A percentile compares a stretch with the other conserved stretches of the same genome.
phyloP scores from a whole-genome alignment of 2,888 invertebrate species.

The Campoplex nolae region DNA sequence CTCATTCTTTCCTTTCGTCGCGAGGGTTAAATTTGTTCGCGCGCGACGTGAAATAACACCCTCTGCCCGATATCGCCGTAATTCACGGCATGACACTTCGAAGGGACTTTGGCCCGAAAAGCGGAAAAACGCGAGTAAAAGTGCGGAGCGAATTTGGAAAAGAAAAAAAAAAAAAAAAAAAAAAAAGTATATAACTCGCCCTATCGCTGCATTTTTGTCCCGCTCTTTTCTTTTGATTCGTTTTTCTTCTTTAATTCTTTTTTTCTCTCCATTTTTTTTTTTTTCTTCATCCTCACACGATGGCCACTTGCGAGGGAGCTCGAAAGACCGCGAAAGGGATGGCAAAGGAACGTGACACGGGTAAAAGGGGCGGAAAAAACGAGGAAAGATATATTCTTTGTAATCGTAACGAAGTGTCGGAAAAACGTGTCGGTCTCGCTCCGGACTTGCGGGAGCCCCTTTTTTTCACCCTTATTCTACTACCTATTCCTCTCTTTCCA shows the following conservation, averaged over 20 bases:
- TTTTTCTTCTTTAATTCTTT: slow-evolving; percentile 39
- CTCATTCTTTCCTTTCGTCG: slow-evolving; percentile 11
- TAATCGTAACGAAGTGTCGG: slow-evolving; percentile 67
- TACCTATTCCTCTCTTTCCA: neutral
- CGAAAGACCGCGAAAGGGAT: slow-evolving; percentile 13
- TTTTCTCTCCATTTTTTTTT: slow-evolving; percentile 12
- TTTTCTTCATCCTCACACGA: slow-evolving; percentile 27
- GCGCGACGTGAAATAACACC: slow-evolving; percentile 77
- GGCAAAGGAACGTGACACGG: slow-evolving; percentile 7
- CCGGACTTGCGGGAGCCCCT: slow-evolving; percentile 45
- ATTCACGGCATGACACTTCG: slow-evolving; percentile 66
- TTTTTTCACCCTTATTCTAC: slow-evolving; percentile 17
- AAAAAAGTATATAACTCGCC: neutral
- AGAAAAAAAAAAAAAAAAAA: slow-evolving; percentile 35
- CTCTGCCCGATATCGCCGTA: slow-evolving; percentile 69
- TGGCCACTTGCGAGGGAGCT: slow-evolving; percentile 2
- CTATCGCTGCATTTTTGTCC: slow-evolving; percentile 63
- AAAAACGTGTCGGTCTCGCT: slow-evolving; percentile 65
- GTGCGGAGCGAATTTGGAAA: neutral
- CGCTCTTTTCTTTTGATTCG: slow-evolving; percentile 37
- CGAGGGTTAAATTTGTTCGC: slow-evolving; percentile 77
- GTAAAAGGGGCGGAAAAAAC: slow-evolving; percentile 54
- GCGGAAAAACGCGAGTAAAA: slow-evolving; percentile 7
- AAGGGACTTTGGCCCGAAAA: slow-evolving; percentile 40
- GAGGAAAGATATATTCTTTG: slow-evolving; percentile 52